Evolutionary conservation across 2,113 vertebrate species (phyloP).

Genomic region (Lipophrys pholis): DNA sequence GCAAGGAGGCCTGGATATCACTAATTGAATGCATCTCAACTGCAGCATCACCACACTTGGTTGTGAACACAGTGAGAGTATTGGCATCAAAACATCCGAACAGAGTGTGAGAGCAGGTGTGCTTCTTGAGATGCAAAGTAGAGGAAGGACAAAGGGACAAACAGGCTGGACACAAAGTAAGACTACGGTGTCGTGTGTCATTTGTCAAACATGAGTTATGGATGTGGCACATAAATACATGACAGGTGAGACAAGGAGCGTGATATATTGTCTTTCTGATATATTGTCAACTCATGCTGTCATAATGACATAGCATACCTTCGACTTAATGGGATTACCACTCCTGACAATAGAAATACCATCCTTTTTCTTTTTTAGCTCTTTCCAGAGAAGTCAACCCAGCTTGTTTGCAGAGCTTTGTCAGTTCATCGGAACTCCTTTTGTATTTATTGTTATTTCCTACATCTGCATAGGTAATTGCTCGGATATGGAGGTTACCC

Average conservation of each 20-base stretch:
- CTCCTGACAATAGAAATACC: not conserved
- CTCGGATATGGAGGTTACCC: too few relatives aligned
- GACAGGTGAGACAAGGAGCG: conserved; percentile 1
- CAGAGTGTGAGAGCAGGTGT: not conserved
- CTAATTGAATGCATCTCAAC: not conserved
- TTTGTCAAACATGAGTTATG: conserved; percentile 26
- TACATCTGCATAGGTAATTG: too few relatives aligned
- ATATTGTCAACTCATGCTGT: not conserved
- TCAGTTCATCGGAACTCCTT: not conserved
- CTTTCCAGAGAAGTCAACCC: too few relatives aligned
- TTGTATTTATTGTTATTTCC: not conserved
- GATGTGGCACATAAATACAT: conserved; percentile 19
- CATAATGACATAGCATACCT: conserved; percentile 4
- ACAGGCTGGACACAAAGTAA: not conserved
- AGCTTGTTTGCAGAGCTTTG: not conserved
- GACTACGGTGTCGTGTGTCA: not conserved
- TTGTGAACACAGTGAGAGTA: not conserved
- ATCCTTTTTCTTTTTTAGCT: not conserved
- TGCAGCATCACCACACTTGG: not conserved
- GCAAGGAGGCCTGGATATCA: not conserved
- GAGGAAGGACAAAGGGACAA: conserved; percentile 19
- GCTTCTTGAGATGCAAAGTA: not conserved
- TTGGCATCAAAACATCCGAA: not conserved
- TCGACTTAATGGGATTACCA: not conserved
- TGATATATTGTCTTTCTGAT: conserved; percentile 1